These are phyloP conservation scores for Stigmatopora argus DNA, from an alignment of 2,113 vertebrate genomes.

Conservation along the genomic window DNA sequence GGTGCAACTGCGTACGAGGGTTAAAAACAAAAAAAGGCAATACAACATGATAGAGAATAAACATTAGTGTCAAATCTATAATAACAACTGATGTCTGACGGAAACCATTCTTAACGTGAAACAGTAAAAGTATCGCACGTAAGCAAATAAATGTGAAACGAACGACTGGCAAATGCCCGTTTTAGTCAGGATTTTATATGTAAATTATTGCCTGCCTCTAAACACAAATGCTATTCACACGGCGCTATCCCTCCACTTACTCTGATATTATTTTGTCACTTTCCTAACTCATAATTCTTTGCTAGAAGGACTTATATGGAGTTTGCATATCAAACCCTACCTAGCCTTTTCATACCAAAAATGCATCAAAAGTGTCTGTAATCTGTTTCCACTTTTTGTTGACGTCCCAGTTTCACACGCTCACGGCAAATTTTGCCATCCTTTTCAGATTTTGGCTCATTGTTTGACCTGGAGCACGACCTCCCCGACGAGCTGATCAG, in stretches of 20 bases:
- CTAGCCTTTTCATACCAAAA: background rate
- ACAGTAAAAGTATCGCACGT: too few species aligned
- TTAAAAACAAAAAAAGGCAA: background rate
- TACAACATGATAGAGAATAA: too few species aligned
- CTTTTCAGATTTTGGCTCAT: constrained; percentile 87
- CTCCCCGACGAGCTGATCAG: constrained; percentile 97
- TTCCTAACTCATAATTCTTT: background rate
- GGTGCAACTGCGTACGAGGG: background rate
- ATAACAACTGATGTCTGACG: too few species aligned
- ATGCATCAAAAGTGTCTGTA: background rate
- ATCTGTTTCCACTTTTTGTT: background rate
- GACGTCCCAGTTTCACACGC: background rate
- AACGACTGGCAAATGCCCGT: background rate
- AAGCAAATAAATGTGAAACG: too few species aligned
- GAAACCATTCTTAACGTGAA: too few species aligned
- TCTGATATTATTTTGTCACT: background rate
- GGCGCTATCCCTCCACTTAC: background rate
- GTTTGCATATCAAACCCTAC: background rate
- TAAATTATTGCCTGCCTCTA: background rate
- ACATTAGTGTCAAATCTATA: too few species aligned
- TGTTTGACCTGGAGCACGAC: constrained; percentile 96
- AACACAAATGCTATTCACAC: background rate
- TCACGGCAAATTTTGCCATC: constrained; percentile 21
- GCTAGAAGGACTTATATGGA: background rate
- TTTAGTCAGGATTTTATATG: background rate